phyloP scores from a whole-genome alignment of 2,113 vertebrate species.

The Phalacrocorax brasilianus region DNA sequence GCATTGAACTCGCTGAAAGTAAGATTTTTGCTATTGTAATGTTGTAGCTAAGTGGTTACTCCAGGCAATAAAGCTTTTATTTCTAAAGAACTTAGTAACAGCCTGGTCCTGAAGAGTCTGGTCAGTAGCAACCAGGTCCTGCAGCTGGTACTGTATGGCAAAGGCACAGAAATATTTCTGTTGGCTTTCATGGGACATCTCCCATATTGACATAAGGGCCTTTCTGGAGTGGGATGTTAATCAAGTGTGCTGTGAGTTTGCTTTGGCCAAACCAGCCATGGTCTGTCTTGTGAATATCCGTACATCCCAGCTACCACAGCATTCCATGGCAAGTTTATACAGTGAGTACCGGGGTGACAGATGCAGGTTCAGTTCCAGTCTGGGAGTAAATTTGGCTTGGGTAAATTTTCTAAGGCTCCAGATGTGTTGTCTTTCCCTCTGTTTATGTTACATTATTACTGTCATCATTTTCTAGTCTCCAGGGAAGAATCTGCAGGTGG shows the following conservation, averaged over 20 bases:
- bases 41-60: not conserved
- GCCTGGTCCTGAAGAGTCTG: not conserved
- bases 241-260: not conserved
- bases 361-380: not conserved
- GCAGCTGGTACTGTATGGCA: not conserved
- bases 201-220: not conserved
- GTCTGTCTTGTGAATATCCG: not conserved
- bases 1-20: not conserved
- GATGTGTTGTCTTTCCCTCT: not conserved
- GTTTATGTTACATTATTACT: not conserved
- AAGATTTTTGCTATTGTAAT: not conserved
- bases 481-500: not conserved
- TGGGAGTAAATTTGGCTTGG: not conserved
- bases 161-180: not conserved
- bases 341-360: not conserved
- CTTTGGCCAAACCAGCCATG: not conserved
- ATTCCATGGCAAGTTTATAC: not conserved
- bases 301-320: not conserved
- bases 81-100: not conserved
- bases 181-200: not conserved
- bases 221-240: not conserved
- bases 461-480: not conserved
- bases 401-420: not conserved
- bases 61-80: not conserved
- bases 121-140: not conserved